Conservation (phyloP, 2,797 vertebrate species). For the Sebastes reedi region DNA sequence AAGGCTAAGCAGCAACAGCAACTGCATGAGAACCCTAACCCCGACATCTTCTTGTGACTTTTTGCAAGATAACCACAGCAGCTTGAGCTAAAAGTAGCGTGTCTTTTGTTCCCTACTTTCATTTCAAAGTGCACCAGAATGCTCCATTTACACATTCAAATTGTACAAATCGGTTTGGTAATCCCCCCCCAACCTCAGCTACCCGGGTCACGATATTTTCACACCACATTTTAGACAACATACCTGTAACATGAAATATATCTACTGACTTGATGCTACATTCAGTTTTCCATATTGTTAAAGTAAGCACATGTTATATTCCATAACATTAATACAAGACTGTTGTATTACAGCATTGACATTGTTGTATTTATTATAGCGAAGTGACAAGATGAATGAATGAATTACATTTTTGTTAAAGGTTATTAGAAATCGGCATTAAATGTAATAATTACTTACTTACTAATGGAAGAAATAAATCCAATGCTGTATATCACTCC, state of each 20-base stretch:
- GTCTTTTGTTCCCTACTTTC: neutral
- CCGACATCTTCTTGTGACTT: neutral
- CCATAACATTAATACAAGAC: neutral
- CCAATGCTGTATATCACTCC: slow-evolving; percentile 18
- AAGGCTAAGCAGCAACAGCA: no score
- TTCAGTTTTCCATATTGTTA: neutral
- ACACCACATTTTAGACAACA: neutral
- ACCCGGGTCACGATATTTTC: no score
- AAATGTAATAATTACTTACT: slow-evolving; percentile 37
- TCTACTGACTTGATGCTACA: neutral
- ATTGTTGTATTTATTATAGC: neutral
- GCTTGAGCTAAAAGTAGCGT: neutral
- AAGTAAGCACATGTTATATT: neutral
- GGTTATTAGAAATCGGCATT: neutral
- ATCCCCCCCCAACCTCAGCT: no score
- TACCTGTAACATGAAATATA: neutral
- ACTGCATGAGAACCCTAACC: no score
- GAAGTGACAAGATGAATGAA: neutral
- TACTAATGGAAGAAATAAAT: slow-evolving; percentile 21
- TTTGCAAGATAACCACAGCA: neutral
- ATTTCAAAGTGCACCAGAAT: neutral
- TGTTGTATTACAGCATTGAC: neutral
- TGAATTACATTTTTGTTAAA: neutral
- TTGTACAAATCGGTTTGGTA: neutral
- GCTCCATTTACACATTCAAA: neutral